Conservation (phyloP, 2,888 invertebrate species). For the Pristionchus entomophagus region DNA sequence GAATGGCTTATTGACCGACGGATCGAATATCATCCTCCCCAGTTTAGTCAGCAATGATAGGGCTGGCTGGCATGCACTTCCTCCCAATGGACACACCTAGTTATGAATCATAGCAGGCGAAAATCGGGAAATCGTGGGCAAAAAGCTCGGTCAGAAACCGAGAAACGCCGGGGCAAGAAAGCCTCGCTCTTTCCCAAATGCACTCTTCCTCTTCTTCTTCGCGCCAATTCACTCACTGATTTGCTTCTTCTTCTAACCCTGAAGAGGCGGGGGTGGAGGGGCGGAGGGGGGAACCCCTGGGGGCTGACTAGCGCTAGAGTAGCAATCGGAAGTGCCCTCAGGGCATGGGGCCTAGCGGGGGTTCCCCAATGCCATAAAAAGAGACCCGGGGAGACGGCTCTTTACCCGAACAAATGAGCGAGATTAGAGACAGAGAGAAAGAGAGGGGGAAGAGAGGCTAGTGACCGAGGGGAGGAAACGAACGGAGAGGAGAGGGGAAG, state of each 20-base stretch:
- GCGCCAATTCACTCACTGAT: neutral
- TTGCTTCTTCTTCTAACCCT: neutral
- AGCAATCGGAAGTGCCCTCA: slow-evolving; percentile 11
- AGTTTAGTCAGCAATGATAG: slow-evolving; percentile 5
- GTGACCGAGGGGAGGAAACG: neutral
- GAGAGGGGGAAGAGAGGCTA: neutral
- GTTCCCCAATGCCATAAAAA: slow-evolving; percentile 20
- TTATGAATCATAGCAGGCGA: neutral
- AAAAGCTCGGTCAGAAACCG: neutral
- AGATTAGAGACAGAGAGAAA: too few relatives aligned
- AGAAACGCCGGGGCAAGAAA: neutral
- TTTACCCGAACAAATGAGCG: slow-evolving; percentile 28
- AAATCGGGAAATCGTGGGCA: neutral
- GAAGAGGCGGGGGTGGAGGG: neutral
- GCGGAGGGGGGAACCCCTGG: neutral
- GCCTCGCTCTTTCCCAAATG: neutral
- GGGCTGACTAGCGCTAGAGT: neutral
- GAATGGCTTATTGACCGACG: neutral
- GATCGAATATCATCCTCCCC: neutral
- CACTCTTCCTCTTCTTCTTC: neutral
- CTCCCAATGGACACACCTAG: too few relatives aligned
- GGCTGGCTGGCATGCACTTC: neutral
- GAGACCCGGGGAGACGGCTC: slow-evolving; percentile 52
- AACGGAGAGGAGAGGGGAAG: neutral
- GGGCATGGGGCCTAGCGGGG: neutral